Conservation (phyloP, 2,797 vertebrate species). For the Lindbergichthys nudifrons region DNA sequence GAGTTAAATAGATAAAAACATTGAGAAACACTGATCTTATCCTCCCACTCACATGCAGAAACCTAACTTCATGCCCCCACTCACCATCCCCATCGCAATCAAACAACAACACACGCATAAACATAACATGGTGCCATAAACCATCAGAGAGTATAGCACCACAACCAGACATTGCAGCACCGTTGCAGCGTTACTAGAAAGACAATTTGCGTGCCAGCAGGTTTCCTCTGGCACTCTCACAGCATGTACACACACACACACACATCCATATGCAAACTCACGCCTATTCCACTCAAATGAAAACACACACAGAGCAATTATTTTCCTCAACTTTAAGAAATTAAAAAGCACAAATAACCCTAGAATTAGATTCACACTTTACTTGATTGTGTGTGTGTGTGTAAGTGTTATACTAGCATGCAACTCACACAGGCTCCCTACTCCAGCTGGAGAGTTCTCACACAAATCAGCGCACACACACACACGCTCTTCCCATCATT, state of each 20-base stretch:
- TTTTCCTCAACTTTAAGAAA: conserved; percentile 27
- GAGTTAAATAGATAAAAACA: conserved; percentile 28
- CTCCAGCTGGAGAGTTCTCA: conserved; percentile 74
- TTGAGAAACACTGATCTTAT: conserved; percentile 22
- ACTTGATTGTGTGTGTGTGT: conserved; percentile 11
- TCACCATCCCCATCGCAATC: conserved; percentile 8
- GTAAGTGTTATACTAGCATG: conserved; percentile 43
- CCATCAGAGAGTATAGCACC: conserved; percentile 24
- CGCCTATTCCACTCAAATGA: not conserved
- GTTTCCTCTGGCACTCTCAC: conserved; percentile 17
- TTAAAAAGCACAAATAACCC: conserved; percentile 3
- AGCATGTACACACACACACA: not conserved
- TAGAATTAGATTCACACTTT: conserved; percentile 9
- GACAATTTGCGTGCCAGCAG: conserved; percentile 34
- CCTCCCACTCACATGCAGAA: conserved; percentile 39
- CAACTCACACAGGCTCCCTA: conserved; percentile 42
- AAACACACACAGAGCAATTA: not conserved
- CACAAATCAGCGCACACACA: conserved; percentile 47
- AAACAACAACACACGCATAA: conserved; percentile 4
- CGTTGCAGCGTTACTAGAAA: conserved; percentile 50
- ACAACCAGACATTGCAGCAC: conserved; percentile 61
- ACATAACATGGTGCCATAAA: conserved; percentile 42
- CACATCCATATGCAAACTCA: not conserved
- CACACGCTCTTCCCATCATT: conserved; percentile 39
- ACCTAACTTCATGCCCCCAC: no score